Base-by-base conservation (phyloP, 2,888 invertebrate species). In the Phytoseiulus persimilis region DNA sequence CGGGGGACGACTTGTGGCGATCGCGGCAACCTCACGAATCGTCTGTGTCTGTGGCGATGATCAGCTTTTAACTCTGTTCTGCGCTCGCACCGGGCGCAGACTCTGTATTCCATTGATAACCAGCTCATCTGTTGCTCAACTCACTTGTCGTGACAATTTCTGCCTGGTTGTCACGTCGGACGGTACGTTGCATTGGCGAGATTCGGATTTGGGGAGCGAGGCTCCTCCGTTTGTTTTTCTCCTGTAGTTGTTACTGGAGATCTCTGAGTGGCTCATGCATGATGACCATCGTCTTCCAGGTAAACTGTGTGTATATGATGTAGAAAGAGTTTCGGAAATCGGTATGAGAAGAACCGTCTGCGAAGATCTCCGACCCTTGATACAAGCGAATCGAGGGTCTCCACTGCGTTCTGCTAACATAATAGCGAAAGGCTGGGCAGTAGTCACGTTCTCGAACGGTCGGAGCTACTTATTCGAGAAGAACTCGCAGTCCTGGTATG, bases 11-110 rank as follows among this genome's bases (percentile, higher is more conserved):
- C 39, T 87, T 0, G 32, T 33, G 32, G 87, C 87, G 6, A 31
- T 33, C n/a, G 87, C 87, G 28, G 87, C 87, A 1, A 39, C 87
- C 32, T 33, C 45, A 11, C 32, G 18, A n/a, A n/a, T 87, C 28
- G 45, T 33, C n/a, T 33, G 39, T 28, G 32, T 87, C 9, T 33
- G 32, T 31, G 87, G 45, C n/a, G 32, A 33, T 45, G 95, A 96
- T 93, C 94, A 94, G 89, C 94, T 95, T 89, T 93, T 96, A 91
- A 95, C 95, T 92, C 93, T 94, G 83, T 95, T 95, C 83, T 94
- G 95, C 28, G 92, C 90, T 18, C 33, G 92, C 31, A 92, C 92
- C 87, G 94, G 94, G 0, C 92, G 93, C 83, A 92, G 94, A 91
- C 91, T 94, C 0, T 92, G 94, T 83, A 94, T 95, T 0, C 93